These are phyloP conservation scores for Noctua janthe DNA, from an alignment of 2,888 invertebrate genomes.

Conservation along the genomic window DNA sequence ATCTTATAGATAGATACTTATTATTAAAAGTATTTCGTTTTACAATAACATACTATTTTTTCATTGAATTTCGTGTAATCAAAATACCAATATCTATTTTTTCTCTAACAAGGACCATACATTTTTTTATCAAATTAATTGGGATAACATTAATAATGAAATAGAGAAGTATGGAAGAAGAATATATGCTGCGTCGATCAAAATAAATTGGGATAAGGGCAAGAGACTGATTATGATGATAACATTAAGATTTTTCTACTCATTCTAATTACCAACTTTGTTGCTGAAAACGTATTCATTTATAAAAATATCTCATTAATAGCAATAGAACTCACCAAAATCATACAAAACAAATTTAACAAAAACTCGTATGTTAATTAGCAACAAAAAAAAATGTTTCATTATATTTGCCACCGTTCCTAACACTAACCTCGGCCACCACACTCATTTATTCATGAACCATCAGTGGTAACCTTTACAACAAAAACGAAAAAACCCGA, in stretches of 20 bases:
- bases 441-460: conserved; percentile 55
- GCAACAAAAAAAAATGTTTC: not conserved
- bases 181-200: too few relatives aligned
- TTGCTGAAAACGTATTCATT: not conserved
- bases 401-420: not conserved
- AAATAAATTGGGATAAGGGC: too few relatives aligned
- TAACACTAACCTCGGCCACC: not conserved
- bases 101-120: too few relatives aligned
- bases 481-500: conserved; percentile 20
- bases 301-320: not conserved
- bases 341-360: not conserved
- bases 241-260: not conserved
- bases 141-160: not conserved
- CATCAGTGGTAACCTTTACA: conserved; percentile 1
- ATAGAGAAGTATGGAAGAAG: not conserved
- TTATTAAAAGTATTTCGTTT: too few relatives aligned
- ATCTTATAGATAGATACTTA: too few relatives aligned
- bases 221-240: too few relatives aligned
- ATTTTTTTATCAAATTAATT: not conserved
- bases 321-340: not conserved
- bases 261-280: not conserved
- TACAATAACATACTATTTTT: too few relatives aligned
- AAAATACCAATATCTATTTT: not conserved
- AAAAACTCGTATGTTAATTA: not conserved
- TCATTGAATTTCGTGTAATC: not conserved